A percentile compares a stretch with the other conserved stretches of the same genome.
Evolutionary conservation across 92 coral and sea anemone species (phyloP).

Genomic region (Isaurus tuberculatus): DNA sequence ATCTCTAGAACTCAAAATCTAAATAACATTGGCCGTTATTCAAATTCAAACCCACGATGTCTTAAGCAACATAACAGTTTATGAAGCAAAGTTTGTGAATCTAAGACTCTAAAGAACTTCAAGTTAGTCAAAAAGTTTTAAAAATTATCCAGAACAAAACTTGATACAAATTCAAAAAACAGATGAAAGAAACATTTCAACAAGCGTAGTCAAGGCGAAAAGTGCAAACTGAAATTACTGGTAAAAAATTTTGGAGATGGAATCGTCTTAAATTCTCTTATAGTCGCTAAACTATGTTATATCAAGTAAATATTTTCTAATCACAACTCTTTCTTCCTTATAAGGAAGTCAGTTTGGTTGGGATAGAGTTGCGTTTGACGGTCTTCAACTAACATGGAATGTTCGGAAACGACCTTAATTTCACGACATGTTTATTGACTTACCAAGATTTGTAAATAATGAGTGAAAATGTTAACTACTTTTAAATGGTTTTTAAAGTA

Average conservation of each 20-base stretch:
- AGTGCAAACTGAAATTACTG: too few relatives aligned
- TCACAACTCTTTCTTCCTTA: background rate
- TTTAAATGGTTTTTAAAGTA: slow-evolving; percentile 35
- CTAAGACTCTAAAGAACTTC: background rate
- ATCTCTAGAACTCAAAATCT: background rate
- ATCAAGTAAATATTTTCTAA: background rate
- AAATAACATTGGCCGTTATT: background rate
- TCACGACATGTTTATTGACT: slow-evolving; percentile 32
- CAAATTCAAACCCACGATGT: background rate
- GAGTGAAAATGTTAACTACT: background rate
- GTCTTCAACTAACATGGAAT: slow-evolving; percentile 2
- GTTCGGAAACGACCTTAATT: background rate
- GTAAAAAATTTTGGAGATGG: too few relatives aligned
- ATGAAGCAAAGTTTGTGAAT: background rate
- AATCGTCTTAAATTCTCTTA: too few relatives aligned
- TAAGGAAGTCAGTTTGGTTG: background rate
- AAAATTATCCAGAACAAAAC: too few relatives aligned
- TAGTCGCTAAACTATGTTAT: too few relatives aligned
- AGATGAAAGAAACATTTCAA: too few relatives aligned
- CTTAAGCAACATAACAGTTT: background rate
- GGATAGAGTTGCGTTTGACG: background rate
- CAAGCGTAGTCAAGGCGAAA: too few relatives aligned
- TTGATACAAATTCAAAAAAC: too few relatives aligned
- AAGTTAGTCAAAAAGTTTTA: too few relatives aligned
- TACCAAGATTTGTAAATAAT: slow-evolving; percentile 20